Percentiles rank a stretch among this genome's conserved stretches.
These are phyloP conservation scores for Brachylomia viminalis DNA, from an alignment of 2,888 invertebrate species.

Conservation along the genomic window DNA sequence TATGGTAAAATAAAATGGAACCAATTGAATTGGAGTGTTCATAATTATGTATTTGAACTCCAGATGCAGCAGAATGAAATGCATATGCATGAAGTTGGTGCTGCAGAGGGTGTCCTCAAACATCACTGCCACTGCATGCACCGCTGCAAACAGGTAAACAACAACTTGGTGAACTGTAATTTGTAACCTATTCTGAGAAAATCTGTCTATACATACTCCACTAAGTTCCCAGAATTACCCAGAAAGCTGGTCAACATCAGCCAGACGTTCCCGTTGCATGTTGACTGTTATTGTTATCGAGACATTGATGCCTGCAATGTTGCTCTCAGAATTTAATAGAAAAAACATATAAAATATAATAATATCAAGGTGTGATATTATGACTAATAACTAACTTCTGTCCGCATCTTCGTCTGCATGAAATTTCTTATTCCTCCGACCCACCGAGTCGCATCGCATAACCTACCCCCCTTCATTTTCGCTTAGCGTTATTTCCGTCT, in stretches of 20 bases:
- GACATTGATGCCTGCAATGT: neutral
- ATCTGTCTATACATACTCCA: neutral
- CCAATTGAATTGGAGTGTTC: neutral
- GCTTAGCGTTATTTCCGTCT: too few relatives aligned
- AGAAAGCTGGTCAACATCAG: neutral
- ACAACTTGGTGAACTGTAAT: neutral
- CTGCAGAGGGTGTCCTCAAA: constrained; percentile 82
- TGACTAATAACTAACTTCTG: too few relatives aligned
- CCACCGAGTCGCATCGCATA: too few relatives aligned
- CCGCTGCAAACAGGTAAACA: constrained; percentile 85
- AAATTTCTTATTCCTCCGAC: too few relatives aligned
- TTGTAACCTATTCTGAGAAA: neutral
- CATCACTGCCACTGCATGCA: constrained; percentile 89
- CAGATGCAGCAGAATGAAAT: constrained; percentile 86
- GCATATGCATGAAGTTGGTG: constrained; percentile 83
- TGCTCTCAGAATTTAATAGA: neutral
- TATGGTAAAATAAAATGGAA: neutral
- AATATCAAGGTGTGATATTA: too few relatives aligned
- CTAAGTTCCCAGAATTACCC: neutral
- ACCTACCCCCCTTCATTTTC: too few relatives aligned
- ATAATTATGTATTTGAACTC: constrained; percentile 11
- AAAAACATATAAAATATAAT: too few relatives aligned
- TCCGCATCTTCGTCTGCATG: too few relatives aligned
- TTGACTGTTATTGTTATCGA: neutral
- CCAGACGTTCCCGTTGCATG: neutral